Conservation (phyloP, 2,113 vertebrate genomes). For the Grammomys surdaster region DNA sequence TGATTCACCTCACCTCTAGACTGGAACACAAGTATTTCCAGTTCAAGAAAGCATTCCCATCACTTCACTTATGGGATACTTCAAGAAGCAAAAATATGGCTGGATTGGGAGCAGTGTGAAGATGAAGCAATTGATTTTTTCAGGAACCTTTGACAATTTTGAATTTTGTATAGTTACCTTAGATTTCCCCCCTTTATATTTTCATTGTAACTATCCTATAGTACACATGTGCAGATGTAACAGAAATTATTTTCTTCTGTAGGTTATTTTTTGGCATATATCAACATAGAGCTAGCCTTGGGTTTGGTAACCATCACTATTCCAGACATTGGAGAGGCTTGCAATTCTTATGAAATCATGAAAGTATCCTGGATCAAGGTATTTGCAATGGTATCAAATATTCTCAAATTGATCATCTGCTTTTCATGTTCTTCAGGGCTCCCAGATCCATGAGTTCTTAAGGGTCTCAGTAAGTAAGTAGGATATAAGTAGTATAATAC, state of each 20-base stretch:
- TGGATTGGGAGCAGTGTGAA: neutral
- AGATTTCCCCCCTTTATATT: neutral
- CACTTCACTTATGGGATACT: neutral
- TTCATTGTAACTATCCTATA: neutral
- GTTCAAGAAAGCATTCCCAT: neutral
- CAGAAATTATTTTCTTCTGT: neutral
- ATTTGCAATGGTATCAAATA: neutral
- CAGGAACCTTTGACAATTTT: neutral
- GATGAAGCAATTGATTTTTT: neutral
- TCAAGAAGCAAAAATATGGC: neutral
- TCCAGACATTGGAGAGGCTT: neutral
- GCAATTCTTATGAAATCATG: neutral
- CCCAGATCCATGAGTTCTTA: slow-evolving; percentile 6
- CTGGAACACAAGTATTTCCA: neutral
- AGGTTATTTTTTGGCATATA: neutral
- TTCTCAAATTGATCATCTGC: slow-evolving; percentile 16
- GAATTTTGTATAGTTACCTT: neutral
- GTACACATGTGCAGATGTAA: neutral
- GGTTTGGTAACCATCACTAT: neutral
- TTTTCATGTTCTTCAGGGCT: neutral
- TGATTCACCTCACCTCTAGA: neutral
- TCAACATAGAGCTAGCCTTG: neutral
- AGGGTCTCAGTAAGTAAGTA: neutral
- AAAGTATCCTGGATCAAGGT: neutral
- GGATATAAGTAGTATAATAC: neutral